These are phyloP conservation scores for Diarsia dahlii DNA, from an alignment of 2,888 invertebrate species.

Conservation along the genomic window DNA sequence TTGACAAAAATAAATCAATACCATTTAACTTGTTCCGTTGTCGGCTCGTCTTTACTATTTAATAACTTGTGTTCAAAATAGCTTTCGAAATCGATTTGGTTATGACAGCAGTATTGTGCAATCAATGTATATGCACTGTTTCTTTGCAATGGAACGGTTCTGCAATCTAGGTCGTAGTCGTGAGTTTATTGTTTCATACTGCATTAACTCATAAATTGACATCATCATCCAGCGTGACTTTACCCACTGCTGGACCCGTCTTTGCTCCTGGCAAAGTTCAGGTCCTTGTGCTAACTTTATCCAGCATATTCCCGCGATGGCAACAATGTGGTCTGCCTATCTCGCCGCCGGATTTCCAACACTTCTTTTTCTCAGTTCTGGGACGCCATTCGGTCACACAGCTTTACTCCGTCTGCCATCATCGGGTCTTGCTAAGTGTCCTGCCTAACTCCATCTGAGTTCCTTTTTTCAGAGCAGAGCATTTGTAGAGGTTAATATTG, in stretches of 20 bases:
- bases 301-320: no score
- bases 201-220: background rate
- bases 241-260: no score
- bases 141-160: background rate
- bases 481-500: background rate
- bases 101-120: slow-evolving; percentile 1
- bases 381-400: no score
- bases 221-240: background rate
- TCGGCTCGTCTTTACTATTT: slow-evolving; percentile 7
- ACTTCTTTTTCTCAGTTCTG: no score
- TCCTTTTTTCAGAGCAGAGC: no score
- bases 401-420: no score
- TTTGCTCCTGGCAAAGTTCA: no score
- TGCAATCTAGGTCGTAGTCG: background rate
- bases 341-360: no score
- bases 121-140: background rate
- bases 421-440: no score
- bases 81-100: slow-evolving; percentile 12
- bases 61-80: slow-evolving; percentile 9
- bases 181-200: background rate
- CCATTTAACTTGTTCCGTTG: background rate
- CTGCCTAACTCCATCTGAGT: no score
- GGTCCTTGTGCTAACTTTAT: no score
- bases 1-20: slow-evolving; percentile 2
- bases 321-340: no score